These are phyloP conservation scores for Atethmia centrago DNA, from an alignment of 2,888 invertebrate genomes.

Conservation along the genomic window DNA sequence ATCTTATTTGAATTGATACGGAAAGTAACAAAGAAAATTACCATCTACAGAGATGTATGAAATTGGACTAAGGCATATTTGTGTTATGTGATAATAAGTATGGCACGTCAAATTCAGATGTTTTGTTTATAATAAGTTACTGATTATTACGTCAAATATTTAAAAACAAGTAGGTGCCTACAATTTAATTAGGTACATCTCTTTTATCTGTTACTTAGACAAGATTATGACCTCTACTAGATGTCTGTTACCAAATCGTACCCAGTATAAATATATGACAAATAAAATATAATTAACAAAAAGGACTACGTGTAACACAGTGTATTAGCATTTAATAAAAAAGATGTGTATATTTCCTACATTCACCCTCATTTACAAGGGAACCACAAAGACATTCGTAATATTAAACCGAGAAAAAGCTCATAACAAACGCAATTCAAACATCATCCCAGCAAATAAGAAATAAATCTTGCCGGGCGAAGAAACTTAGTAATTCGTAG, in stretches of 20 bases:
- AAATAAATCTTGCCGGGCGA: conserved; percentile 65
- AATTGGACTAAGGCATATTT: conserved; percentile 14
- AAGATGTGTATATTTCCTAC: conserved; percentile 24
- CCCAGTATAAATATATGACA: background rate
- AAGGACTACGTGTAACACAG: background rate
- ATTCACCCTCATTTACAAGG: conserved; percentile 39
- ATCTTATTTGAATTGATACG: conserved; percentile 78
- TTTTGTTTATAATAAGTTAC: background rate
- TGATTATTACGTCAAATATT: background rate
- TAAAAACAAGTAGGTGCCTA: background rate
- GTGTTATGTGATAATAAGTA: background rate
- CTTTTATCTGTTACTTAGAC: no score
- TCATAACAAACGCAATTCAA: conserved; percentile 65
- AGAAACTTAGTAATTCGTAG: conserved; percentile 78
- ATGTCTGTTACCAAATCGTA: background rate
- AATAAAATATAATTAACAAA: conserved; percentile 28
- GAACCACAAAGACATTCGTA: conserved; percentile 50
- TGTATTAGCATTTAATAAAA: conserved; percentile 25
- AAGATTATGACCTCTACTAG: background rate
- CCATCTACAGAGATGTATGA: conserved; percentile 68
- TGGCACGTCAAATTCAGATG: background rate
- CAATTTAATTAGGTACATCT: no score
- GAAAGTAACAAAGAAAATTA: conserved; percentile 76
- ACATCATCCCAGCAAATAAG: conserved; percentile 65
- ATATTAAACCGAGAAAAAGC: conserved; percentile 57